phyloP scores from a whole-genome alignment of 30 jellyfish, hydroid and myxozoan genomes.

The Nemopilema nomurai region DNA sequence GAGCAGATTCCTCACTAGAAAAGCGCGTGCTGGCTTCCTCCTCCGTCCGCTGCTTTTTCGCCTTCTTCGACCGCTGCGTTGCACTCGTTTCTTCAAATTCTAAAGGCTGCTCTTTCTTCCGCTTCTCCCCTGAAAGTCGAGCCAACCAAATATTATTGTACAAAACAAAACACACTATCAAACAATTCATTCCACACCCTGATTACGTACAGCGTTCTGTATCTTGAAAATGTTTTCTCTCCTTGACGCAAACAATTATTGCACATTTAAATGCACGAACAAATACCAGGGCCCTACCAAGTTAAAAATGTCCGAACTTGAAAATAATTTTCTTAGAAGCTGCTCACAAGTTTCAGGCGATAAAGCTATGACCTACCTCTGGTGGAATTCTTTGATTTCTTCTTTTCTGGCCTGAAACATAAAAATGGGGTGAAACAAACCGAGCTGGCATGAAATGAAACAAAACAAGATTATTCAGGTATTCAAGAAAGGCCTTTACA shows the following conservation, averaged over 20 bases:
- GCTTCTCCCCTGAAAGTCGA: neutral
- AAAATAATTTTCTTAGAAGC: too few species aligned
- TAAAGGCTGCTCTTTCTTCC: neutral
- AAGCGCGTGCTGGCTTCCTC: neutral
- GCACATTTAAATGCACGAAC: too few species aligned
- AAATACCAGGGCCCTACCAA: too few species aligned
- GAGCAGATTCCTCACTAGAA: neutral
- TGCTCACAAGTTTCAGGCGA: neutral
- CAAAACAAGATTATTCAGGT: neutral
- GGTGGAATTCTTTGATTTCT: neutral
- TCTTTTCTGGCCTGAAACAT: neutral
- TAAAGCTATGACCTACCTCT: neutral
- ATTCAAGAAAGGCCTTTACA: too few species aligned
- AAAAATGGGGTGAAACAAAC: neutral
- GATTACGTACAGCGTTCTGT: too few species aligned
- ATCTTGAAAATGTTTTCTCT: too few species aligned
- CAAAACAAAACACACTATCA: too few species aligned
- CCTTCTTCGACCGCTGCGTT: neutral
- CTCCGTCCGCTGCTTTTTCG: neutral
- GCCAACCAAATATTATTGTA: too few species aligned
- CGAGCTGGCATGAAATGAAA: neutral
- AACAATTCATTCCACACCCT: too few species aligned
- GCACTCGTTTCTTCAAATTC: constrained; percentile 1
- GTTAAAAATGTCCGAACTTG: too few species aligned
- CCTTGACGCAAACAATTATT: too few species aligned